These are phyloP conservation scores for Chrysomallon squamiferum DNA, from an alignment of 1,140 invertebrate species.

Conservation along the genomic window DNA sequence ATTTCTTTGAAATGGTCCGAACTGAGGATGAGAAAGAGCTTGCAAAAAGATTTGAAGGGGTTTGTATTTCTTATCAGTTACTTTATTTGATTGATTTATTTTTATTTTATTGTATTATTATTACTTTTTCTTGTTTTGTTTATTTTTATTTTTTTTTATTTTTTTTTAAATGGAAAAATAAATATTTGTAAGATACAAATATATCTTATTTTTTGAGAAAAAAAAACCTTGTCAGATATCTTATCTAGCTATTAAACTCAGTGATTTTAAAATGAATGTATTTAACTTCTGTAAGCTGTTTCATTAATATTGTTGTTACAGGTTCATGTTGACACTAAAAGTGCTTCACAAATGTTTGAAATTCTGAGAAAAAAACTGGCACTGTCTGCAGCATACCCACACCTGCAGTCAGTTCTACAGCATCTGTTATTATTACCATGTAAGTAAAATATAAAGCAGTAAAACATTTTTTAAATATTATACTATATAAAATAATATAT, in stretches of 20 bases:
- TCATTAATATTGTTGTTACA: conserved; percentile 34
- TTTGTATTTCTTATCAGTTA: conserved; percentile 47
- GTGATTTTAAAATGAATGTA: neutral
- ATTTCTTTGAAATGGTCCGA: conserved; percentile 98
- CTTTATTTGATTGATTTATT: too few relatives aligned
- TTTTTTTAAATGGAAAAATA: too few relatives aligned
- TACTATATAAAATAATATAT: too few relatives aligned
- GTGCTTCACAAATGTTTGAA: conserved; percentile 93
- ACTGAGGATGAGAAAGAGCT: conserved; percentile 96
- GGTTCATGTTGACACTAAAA: conserved; percentile 91
- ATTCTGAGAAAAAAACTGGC: conserved; percentile 86
- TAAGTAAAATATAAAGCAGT: conserved; percentile 73
- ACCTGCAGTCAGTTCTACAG: conserved; percentile 89
- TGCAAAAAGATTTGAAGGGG: conserved; percentile 83
- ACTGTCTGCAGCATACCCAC: conserved; percentile 91
- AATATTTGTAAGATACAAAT: too few relatives aligned
- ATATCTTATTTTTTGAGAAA: too few relatives aligned
- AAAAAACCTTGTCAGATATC: too few relatives aligned
- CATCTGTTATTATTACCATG: conserved; percentile 90
- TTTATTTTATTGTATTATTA: too few relatives aligned
- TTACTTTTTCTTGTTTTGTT: neutral
- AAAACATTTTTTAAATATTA: too few relatives aligned
- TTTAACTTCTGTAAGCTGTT: neutral
- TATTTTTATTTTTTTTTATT: neutral
- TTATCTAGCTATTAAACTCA: too few relatives aligned